phyloP scores from a whole-genome alignment of 2,888 invertebrate genomes.

The Meiosimyza decipiens region DNA sequence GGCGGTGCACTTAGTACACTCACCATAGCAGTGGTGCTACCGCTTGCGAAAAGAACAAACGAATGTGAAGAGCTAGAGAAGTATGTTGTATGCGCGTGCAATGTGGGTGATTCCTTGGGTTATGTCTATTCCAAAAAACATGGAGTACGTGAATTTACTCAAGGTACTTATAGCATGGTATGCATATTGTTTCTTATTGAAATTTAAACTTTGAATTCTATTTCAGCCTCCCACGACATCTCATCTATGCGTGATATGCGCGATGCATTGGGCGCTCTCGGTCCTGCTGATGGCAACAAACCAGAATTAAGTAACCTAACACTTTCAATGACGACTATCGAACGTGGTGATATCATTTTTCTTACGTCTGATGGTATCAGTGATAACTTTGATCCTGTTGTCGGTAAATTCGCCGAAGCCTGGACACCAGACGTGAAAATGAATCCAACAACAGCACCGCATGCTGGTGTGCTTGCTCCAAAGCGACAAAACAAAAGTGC shows the following conservation, averaged over 20 bases:
- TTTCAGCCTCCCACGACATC: conserved; percentile 82
- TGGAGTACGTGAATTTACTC: conserved; percentile 87
- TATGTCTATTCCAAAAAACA: conserved; percentile 81
- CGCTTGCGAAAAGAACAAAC: conserved; percentile 62
- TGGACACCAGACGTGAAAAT: conserved; percentile 64
- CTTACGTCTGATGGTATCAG: conserved; percentile 91
- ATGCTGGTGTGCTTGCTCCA: conserved; percentile 53
- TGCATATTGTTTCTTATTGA: not conserved
- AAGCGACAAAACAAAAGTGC: conserved; percentile 66
- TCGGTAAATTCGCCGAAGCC: conserved; percentile 83
- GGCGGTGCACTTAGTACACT: conserved; percentile 86
- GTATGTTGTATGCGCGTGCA: conserved; percentile 84
- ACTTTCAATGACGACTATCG: conserved; percentile 82
- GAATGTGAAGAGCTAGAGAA: conserved; percentile 51
- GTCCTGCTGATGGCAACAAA: conserved; percentile 85
- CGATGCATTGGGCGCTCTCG: conserved; percentile 88
- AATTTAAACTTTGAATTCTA: conserved; percentile 26
- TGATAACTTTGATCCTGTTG: conserved; percentile 92
- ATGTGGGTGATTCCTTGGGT: conserved; percentile 90
- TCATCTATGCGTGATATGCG: conserved; percentile 84
- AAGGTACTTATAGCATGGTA: conserved; percentile 66
- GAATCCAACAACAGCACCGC: conserved; percentile 41
- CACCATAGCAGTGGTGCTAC: conserved; percentile 81
- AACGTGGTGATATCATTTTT: conserved; percentile 84
- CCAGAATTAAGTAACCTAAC: conserved; percentile 90